phyloP scores from a whole-genome alignment of 2,888 invertebrate genomes.

The Cantharis rustica region DNA sequence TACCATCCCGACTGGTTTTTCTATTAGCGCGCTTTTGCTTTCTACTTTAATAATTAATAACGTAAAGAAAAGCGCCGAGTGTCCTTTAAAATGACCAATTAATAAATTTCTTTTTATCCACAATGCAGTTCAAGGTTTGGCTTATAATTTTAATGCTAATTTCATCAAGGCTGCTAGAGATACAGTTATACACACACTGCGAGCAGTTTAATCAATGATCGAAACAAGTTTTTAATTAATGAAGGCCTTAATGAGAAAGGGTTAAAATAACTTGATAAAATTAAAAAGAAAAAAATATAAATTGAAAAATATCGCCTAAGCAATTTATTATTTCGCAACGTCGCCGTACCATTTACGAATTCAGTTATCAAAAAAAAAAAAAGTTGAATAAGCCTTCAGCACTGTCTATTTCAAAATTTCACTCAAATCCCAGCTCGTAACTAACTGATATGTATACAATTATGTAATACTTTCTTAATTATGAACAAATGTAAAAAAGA shows the following conservation, averaged over 20 bases:
- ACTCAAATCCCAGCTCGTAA: not conserved
- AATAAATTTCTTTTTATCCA: constrained; percentile 9
- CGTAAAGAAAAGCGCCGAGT: not conserved
- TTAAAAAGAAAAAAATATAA: not conserved
- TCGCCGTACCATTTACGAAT: not conserved
- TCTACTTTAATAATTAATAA: not conserved
- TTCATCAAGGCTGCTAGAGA: constrained; percentile 36
- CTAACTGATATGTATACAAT: not conserved
- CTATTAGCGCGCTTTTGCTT: not conserved
- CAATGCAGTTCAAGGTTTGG: constrained; percentile 28
- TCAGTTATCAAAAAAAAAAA: not conserved
- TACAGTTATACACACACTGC: constrained; percentile 27
- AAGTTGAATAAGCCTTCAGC: not conserved
- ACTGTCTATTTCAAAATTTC: constrained; percentile 1
- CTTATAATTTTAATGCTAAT: constrained; percentile 25
- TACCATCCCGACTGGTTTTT: not conserved
- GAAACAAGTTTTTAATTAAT: not conserved
- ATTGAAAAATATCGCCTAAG: not conserved
- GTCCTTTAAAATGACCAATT: not conserved
- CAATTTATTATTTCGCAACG: not conserved
- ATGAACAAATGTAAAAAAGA: not conserved
- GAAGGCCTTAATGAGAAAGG: not conserved
- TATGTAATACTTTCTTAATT: constrained; percentile 3
- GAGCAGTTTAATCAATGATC: constrained; percentile 1
- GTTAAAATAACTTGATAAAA: not conserved